Base-by-base conservation (phyloP, 2,888 invertebrate species). In the Oligia fasciuncula region DNA sequence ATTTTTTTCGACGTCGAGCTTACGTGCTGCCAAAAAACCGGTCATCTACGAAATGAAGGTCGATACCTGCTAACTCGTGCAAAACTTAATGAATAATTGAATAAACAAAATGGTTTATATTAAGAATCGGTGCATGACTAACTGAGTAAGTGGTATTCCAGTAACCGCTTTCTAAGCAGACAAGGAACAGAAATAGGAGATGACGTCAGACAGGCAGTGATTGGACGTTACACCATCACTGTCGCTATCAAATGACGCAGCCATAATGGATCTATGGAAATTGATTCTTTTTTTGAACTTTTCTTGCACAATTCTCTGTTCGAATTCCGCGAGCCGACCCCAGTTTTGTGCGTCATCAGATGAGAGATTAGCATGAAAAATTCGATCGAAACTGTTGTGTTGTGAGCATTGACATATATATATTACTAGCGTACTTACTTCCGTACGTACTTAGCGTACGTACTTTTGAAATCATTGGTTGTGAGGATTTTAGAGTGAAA, bases 161-260 rank as follows among this genome's bases (percentile, higher is more conserved):
- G 86, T 85, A 80, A 80, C 79, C 72, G 72, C 87, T 89, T 89
- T 89, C 89, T 89, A 88, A 72, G 86, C 67, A 74, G 68, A 69
- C 75, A 74, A 81, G 84, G 84, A 86, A 84, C 78, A 81, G 81
- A 88, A 86, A 85, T 85, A 85, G 80, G 80, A 84, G 81, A 73
- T 88, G 87, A 88, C 82, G 87, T 89, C 88, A 87, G 57, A 11
- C 65, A 63, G 73, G 62, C 68, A 62, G 79, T 66, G 63, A 68
- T 77, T 67, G 75, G 70, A 63, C 23, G 81, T 89, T 85, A 87
- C 86, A 80, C 76, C 84, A 88, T 84, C 84, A 77, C 49, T 79
- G 87, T 79, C 78, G 70, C 80, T 81, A 73, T 71, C 70, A 83
- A 88, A 71, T 86, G 81, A 86, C 81, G 84, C 72, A 86, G 81